These are phyloP conservation scores for Gryllus bimaculatus DNA, from an alignment of 1,140 invertebrate genomes.

Conservation along the genomic window DNA sequence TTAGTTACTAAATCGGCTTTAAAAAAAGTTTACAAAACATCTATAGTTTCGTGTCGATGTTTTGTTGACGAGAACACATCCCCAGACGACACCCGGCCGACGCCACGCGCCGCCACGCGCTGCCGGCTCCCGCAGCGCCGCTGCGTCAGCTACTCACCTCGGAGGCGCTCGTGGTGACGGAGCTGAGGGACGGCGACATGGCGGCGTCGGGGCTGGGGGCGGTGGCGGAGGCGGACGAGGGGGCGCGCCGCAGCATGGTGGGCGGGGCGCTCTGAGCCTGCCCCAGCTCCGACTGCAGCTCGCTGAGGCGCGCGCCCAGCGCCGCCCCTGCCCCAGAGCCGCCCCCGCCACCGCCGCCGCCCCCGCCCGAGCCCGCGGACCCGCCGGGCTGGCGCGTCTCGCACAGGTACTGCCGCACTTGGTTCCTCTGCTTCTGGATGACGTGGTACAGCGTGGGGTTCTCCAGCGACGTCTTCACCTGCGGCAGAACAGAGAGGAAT, in stretches of 20 bases:
- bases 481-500: conserved; percentile 17
- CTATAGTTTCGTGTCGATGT: too few species aligned
- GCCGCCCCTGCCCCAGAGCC: neutral
- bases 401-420: conserved; percentile 75
- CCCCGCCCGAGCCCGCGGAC: neutral
- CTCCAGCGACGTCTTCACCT: conserved; percentile 75
- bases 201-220: conserved; percentile 44
- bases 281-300: neutral
- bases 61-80: too few species aligned
- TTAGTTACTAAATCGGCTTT: too few species aligned
- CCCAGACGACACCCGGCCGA: too few species aligned
- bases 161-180: conserved; percentile 61
- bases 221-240: conserved; percentile 20
- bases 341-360: neutral
- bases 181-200: conserved; percentile 61
- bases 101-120: too few species aligned
- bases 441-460: conserved; percentile 89
- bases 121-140: too few species aligned
- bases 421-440: conserved; percentile 78
- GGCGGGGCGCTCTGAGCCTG: conserved; percentile 13
- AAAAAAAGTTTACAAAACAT: too few species aligned
- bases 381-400: conserved; percentile 48
- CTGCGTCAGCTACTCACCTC: conserved; percentile 43
- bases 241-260: neutral
- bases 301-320: conserved; percentile 28